These are phyloP conservation scores for Drosophila formosana DNA, from an alignment of 2,888 invertebrate genomes.

Conservation along the genomic window DNA sequence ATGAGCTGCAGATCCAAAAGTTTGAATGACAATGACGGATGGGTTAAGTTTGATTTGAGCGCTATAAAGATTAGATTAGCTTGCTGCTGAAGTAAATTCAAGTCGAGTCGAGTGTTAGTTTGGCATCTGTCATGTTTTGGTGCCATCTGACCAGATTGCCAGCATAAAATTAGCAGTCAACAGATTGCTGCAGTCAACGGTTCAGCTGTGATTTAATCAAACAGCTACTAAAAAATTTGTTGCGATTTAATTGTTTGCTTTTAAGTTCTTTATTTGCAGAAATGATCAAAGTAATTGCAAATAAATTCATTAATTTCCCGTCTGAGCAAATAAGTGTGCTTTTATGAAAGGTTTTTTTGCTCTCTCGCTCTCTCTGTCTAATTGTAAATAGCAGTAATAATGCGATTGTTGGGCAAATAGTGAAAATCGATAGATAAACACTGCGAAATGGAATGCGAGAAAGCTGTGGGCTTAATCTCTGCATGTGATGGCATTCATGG, in stretches of 20 bases:
- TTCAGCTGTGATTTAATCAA: background rate
- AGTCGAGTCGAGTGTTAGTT: background rate
- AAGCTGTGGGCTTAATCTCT: background rate
- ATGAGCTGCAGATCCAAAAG: slow-evolving; percentile 5
- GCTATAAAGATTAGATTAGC: slow-evolving; percentile 16
- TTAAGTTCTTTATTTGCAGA: background rate
- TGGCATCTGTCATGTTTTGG: slow-evolving; percentile 13
- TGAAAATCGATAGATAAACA: slow-evolving; percentile 5
- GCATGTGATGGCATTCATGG: background rate
- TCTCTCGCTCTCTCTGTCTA: background rate
- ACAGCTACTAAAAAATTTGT: background rate
- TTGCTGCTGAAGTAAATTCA: background rate
- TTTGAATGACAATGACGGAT: slow-evolving; percentile 16
- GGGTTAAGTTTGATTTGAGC: slow-evolving; percentile 5
- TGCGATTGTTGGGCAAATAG: slow-evolving; percentile 4
- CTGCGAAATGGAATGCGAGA: background rate
- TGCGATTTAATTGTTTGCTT: background rate
- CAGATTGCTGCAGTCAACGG: background rate
- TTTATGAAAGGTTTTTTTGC: background rate
- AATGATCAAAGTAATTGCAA: slow-evolving; percentile 1
- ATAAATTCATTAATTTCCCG: slow-evolving; percentile 5
- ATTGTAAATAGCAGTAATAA: background rate
- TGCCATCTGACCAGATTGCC: slow-evolving; percentile 5
- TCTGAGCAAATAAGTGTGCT: background rate
- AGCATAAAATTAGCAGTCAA: background rate